Evolutionary conservation across 2,888 invertebrate species (phyloP).

Genomic region (Charanyca ferruginea): DNA sequence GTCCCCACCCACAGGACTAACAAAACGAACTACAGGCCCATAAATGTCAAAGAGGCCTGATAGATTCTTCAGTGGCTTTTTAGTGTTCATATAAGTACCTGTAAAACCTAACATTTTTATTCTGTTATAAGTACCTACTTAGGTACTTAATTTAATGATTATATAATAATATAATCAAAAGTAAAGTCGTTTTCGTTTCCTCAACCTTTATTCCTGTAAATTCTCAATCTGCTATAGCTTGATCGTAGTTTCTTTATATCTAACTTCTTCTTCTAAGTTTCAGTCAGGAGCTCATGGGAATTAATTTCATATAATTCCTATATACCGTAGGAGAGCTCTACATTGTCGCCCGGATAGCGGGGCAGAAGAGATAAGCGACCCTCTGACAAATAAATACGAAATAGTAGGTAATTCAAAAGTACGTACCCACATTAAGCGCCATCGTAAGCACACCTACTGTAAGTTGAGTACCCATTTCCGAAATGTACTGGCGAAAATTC

Average conservation of each 20-base stretch:
- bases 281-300: no score
- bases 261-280: no score
- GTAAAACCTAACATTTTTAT: slow-evolving; percentile 34
- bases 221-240: no score
- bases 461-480: slow-evolving; percentile 92
- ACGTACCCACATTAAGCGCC: slow-evolving; percentile 88
- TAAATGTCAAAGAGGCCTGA: slow-evolving; percentile 88
- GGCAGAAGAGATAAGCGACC: background rate
- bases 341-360: no score
- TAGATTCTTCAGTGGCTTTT: slow-evolving; percentile 77
- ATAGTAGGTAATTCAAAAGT: slow-evolving; percentile 2
- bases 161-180: no score
- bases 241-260: no score
- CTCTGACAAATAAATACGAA: background rate
- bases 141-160: no score
- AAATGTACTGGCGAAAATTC: slow-evolving; percentile 91
- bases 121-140: no score
- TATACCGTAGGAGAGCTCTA: no score
- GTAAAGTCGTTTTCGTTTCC: no score
- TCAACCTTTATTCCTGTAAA: no score
- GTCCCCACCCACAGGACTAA: slow-evolving; percentile 92
- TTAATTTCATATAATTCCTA: no score
- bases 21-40: slow-evolving; percentile 92
- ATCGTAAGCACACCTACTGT: slow-evolving; percentile 89
- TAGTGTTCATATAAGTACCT: slow-evolving; percentile 78